Conservation (phyloP, 92 coral and sea anemone species). For the Actinostola sp. region DNA sequence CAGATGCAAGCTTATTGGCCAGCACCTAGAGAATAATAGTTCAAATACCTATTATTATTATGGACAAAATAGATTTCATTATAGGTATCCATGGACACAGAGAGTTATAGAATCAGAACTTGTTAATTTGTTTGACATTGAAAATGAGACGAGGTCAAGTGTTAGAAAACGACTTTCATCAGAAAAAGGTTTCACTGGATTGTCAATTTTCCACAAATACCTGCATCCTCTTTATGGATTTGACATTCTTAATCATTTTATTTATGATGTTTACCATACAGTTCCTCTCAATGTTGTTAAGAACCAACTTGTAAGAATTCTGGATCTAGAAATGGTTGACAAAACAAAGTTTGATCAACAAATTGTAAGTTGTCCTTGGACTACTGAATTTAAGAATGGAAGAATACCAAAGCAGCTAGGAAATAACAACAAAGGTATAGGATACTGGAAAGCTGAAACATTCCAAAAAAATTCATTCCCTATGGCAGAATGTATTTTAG, state of each 20-base stretch:
- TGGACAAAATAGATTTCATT: slow-evolving; percentile 64
- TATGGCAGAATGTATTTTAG: slow-evolving; percentile 63
- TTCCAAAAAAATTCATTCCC: slow-evolving; percentile 66
- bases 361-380: slow-evolving; percentile 65
- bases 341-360: slow-evolving; percentile 46
- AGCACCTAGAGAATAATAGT: slow-evolving; percentile 36
- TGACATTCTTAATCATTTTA: slow-evolving; percentile 58
- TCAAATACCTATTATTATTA: slow-evolving; percentile 58
- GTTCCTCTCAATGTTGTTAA: slow-evolving; percentile 64
- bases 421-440: slow-evolving; percentile 51
- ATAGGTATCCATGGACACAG: slow-evolving; percentile 52
- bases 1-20: slow-evolving; percentile 60
- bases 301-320: slow-evolving; percentile 43
- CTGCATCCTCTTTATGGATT: slow-evolving; percentile 71
- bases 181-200: slow-evolving; percentile 65
- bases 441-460: slow-evolving; percentile 73
- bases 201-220: slow-evolving; percentile 57
- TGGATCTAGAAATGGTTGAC: slow-evolving; percentile 49
- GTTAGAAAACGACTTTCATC: slow-evolving; percentile 58
- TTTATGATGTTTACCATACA: slow-evolving; percentile 69
- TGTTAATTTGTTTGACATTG: slow-evolving; percentile 44
- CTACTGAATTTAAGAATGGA: slow-evolving; percentile 60
- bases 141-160: slow-evolving; percentile 54
- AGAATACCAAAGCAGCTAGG: slow-evolving; percentile 56
- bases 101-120: slow-evolving; percentile 48